Percentiles rank a stretch among this genome's conserved stretches.
Evolutionary conservation across 2,797 vertebrate species (phyloP).

Genomic region (Chromis chromis): DNA sequence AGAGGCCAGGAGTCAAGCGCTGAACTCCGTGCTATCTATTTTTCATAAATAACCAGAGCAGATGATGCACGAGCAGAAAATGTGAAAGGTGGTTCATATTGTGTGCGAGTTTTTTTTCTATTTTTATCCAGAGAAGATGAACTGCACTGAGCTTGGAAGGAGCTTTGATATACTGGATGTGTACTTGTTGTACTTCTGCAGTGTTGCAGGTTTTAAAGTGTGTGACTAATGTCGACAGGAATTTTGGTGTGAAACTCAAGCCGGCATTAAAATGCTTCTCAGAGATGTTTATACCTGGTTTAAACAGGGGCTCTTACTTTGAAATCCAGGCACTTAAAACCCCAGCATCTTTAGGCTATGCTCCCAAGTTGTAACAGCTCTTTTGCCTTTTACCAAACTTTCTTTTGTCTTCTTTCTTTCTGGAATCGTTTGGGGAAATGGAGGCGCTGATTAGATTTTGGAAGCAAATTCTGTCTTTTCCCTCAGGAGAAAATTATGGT

Average conservation of each 20-base stretch:
- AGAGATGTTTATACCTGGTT: slow-evolving; percentile 36
- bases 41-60: slow-evolving; percentile 42
- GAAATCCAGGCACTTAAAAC: neutral
- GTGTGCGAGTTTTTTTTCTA: neutral
- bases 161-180: neutral
- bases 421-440: neutral
- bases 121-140: slow-evolving; percentile 6
- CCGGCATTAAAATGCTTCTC: slow-evolving; percentile 5
- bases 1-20: slow-evolving; percentile 52
- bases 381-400: neutral
- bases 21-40: slow-evolving; percentile 47
- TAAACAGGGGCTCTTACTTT: slow-evolving; percentile 22
- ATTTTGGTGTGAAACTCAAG: slow-evolving; percentile 29
- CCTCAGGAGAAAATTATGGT: neutral
- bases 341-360: neutral
- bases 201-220: slow-evolving; percentile 17
- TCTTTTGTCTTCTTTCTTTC: too few species aligned
- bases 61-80: neutral
- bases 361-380: too few species aligned
- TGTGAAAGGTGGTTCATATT: neutral
- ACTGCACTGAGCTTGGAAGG: too few species aligned
- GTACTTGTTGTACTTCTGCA: neutral
- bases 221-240: slow-evolving; percentile 12
- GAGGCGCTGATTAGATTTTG: neutral
- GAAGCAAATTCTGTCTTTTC: neutral